Base-by-base conservation (phyloP, 2,113 vertebrate genomes). In the Neotoma lepida region DNA sequence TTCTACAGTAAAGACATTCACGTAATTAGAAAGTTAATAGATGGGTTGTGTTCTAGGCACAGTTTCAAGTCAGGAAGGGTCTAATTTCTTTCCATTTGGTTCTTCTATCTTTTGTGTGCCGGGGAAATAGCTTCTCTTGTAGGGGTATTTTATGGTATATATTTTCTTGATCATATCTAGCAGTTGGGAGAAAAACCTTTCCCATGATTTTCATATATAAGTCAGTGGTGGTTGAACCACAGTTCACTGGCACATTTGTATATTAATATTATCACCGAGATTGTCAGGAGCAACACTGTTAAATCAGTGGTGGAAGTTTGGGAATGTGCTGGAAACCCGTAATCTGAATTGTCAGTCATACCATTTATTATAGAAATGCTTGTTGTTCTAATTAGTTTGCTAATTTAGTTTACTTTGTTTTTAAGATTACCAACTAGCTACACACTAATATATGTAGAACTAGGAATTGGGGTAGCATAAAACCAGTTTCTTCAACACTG, bases 11-110 rank as follows among this genome's bases (percentile, higher is more conserved):
- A 22, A 46, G 41, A 14, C 44, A 63, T 77, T 87, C 49, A 39
- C 2, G 9, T 24, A 93, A 82, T 54, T 88, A 39, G 66, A 73
- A 94, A 90, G n/a, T 90, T 95, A 51, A 49, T 81, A 82, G 22
- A 18, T 61, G 58, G 20, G 35, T 89, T 94, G 58, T 89, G 17
- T 26, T 71, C 17, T 81, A 61, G 81, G 35, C 30, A 24, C 85
- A 70, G 41, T 87, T 81, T 51, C 22, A 88, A 87, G 30, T 94
- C 51, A 77, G 56, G 58, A 93, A 54, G 51, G 39, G 84, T 70
- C 41, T 54, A 76, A 39, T 17, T 94, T 81, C 35, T 84, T 92
- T 88, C 12, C 39, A 26, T 90, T 39, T 81, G 44, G 70, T 93
- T 93, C 26, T 18, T 87, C 30, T 73, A 0, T 71, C 51, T 71